Evolutionary conservation across 2,888 invertebrate genomes (phyloP), one percentile per base, ranked within the genome.

Genomic region (Morinoia aosen): DNA sequence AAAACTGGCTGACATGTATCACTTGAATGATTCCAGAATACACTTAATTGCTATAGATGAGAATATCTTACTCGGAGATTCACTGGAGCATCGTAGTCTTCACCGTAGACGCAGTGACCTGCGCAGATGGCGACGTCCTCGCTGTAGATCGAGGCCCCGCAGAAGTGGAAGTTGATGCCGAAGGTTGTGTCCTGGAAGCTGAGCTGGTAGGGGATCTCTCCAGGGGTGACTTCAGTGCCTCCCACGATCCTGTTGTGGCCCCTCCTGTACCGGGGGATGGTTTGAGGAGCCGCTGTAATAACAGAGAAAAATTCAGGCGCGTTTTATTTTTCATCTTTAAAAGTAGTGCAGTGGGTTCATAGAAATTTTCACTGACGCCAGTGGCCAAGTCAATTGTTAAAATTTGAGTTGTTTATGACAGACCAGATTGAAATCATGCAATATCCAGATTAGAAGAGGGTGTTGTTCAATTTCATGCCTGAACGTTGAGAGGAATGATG

Each of bases 211-310:
- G 96, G 96, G 39, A 96, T 33, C 56, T 96, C 95, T 33, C 95
- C 95, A 39, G 95, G 95, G 40, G 95, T 91, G 90, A 76, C 95
- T 19, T 96, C 96, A 57, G 91, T 61, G 88, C 96, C 96, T 88
- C 96, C 96, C 95, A 96, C 96, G 95, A 96, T 96, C 94, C 95
- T 96, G 76, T 96, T 96, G n/a, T 94, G 90, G 40, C 91, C 95
- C 56, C 95, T 94, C 64, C 90, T 88, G 90, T 88, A 94, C 39
- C 25, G 88, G 58, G 94, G 94, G 90, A 91, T 95, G 8, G 61
- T 61, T 7, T 94, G 76, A 7, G 96, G 96, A 16, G 95, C 95
- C 76, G 95, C 96, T 96, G 96, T 14, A 56, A 91, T 93, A 0
- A 48, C 12, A 93, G 12, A 19, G 8, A 61, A 61, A 61, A 61